A percentile compares a stretch with the other conserved stretches of the same genome.
phyloP scores from a whole-genome alignment of 2,797 vertebrate species.

The Myotis myotis region DNA sequence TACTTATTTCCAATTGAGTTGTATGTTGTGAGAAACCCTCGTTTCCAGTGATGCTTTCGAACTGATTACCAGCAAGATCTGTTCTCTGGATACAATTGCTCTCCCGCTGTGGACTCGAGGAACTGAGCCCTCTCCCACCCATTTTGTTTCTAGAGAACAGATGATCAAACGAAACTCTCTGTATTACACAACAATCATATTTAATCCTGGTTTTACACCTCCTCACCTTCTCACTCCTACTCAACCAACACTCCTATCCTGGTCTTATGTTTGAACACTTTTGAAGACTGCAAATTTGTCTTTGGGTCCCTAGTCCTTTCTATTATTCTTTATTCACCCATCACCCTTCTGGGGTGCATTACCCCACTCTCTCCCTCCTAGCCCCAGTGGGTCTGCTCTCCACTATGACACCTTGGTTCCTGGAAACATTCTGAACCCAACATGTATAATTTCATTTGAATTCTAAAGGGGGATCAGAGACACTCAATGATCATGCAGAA shows the following conservation, averaged over 20 bases:
- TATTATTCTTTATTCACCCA: not conserved
- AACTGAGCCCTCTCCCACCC: not conserved
- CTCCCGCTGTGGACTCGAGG: not conserved
- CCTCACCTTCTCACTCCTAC: not conserved
- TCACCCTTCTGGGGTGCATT: not conserved
- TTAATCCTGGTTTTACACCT: not conserved
- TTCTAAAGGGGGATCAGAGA: not conserved
- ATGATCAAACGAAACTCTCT: not conserved
- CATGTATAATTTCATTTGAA: not conserved
- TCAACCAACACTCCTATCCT: not conserved
- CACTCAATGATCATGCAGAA: not conserved
- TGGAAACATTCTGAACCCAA: not conserved
- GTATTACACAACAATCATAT: not conserved
- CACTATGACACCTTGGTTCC: not conserved
- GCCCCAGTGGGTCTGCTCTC: not conserved
- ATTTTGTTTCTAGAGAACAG: not conserved
- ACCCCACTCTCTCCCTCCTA: rapidly evolving
- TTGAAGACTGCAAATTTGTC: not conserved
- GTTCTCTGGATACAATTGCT: not conserved
- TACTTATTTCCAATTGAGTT: not conserved
- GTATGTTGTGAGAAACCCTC: not conserved
- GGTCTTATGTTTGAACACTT: not conserved
- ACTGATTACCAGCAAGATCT: not conserved
- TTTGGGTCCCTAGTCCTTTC: not conserved
- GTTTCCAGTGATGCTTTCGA: not conserved